A percentile compares a stretch with the other conserved stretches of the same genome.
These are phyloP conservation scores for Chelon auratus DNA, from an alignment of 2,797 vertebrate species.

Conservation along the genomic window DNA sequence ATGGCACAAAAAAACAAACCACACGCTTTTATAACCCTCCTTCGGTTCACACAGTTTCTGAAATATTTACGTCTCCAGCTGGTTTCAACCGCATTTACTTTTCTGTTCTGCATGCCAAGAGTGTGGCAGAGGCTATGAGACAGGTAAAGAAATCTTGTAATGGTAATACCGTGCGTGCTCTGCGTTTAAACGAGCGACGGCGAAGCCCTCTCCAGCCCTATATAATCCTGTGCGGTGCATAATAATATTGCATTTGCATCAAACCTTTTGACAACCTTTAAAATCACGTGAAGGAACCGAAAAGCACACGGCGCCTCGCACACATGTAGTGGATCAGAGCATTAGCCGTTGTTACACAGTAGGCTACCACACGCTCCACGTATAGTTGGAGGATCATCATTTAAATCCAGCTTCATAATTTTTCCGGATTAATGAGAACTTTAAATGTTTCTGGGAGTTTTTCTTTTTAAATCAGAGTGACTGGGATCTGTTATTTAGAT, in stretches of 20 bases:
- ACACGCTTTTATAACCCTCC: slow-evolving; percentile 1
- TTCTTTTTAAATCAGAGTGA: slow-evolving; percentile 4
- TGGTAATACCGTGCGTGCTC: slow-evolving; percentile 56
- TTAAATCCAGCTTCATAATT: slow-evolving; percentile 1
- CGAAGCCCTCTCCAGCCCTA: slow-evolving; percentile 31
- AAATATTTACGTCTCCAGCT: slow-evolving; percentile 34
- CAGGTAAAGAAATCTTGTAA: slow-evolving; percentile 71
- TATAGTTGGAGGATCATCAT: not conserved
- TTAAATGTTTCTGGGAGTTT: slow-evolving; percentile 18
- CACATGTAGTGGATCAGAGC: not conserved
- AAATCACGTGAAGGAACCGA: slow-evolving; percentile 30
- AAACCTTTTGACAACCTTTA: slow-evolving; percentile 47
- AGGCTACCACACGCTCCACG: not conserved
- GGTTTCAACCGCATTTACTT: slow-evolving; percentile 48
- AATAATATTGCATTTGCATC: slow-evolving; percentile 62
- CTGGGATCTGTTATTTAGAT: slow-evolving; percentile 20
- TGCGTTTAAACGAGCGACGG: slow-evolving; percentile 58
- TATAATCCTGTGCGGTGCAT: slow-evolving; percentile 56
- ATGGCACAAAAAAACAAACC: slow-evolving; percentile 19
- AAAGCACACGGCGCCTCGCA: slow-evolving; percentile 22
- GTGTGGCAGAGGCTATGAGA: slow-evolving; percentile 55
- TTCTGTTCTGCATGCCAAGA: slow-evolving; percentile 47
- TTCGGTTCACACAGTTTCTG: slow-evolving; percentile 27
- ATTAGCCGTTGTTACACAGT: too few species aligned
- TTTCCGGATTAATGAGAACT: slow-evolving; percentile 1